Base-by-base conservation (phyloP, 1,140 invertebrate genomes). In the Manduca sexta region DNA sequence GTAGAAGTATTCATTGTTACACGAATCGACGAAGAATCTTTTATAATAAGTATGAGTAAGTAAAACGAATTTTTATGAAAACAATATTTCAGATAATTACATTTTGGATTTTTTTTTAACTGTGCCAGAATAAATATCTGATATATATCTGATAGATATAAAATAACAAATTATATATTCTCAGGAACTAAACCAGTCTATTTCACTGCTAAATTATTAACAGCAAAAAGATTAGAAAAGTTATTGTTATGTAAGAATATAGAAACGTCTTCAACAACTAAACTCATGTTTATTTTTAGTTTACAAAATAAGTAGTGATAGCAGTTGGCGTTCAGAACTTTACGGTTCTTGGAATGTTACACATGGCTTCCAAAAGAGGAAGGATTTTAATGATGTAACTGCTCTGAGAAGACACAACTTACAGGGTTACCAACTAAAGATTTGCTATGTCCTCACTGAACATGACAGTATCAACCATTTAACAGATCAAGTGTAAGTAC, bases 381-480 rank as follows among this genome's bases (percentile, higher is more conserved):
- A 55, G 21, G 33, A 61, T 13, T 48, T 64, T 45, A 29, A 45
- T 5, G 56, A 62, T 17, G 40, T 63, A 0, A 67, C 58, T 8
- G 55, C 77, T 26, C 38, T 75, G 35, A 71, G 82, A 50, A 70
- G 88, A 55, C 61, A 66, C 7, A 67, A 88, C 69, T 64, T 89
- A 33, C 42, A 67, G n/a, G 59, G 65, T 39, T 69, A 61, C 50
- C 50, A 69, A 50, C 69, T 89, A 39, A 79, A 65, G 8, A 81
- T 86, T 26, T 85, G 82, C 45, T 79, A 88, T 35, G 89, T 90
- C 1, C 66, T 91, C 2, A 90, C 89, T 4, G 69, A 91, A 62
- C 88, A 87, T 17, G 84, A 90, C 48, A 88, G 88, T 15, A 76
- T 90, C 8, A 84, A 89, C 53, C 90, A 91, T 69, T 71, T 91